Evolutionary conservation across 2,797 vertebrate genomes (phyloP).

Genomic region (Apogon talboti): DNA sequence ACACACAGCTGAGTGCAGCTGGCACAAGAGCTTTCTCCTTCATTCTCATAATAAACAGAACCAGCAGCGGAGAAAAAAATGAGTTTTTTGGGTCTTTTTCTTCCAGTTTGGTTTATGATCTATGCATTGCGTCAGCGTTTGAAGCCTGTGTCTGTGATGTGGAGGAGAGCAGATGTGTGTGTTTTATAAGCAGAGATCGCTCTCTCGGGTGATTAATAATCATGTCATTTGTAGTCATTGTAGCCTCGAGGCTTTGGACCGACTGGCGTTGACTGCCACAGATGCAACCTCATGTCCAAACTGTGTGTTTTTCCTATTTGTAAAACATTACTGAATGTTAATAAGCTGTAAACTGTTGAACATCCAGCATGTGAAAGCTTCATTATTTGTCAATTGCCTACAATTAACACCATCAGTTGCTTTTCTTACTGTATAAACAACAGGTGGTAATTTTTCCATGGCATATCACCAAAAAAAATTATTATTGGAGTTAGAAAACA

Average conservation of each 20-base stretch:
- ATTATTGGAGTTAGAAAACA: neutral
- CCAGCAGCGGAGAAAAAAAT: slow-evolving; percentile 64
- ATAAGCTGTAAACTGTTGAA: slow-evolving; percentile 13
- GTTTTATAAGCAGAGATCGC: slow-evolving; percentile 45
- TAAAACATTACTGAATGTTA: slow-evolving; percentile 9
- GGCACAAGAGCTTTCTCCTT: slow-evolving; percentile 46
- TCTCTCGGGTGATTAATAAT: slow-evolving; percentile 60
- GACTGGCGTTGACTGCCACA: slow-evolving; percentile 22
- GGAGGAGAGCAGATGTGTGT: slow-evolving; percentile 64
- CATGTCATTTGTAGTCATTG: slow-evolving; percentile 44
- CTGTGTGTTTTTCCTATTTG: neutral
- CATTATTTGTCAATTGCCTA: slow-evolving; percentile 10
- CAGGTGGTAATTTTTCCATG: neutral
- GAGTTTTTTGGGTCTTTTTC: slow-evolving; percentile 34
- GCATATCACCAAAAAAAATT: neutral
- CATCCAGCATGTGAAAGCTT: neutral
- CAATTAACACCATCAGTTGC: slow-evolving; percentile 14
- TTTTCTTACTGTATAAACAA: slow-evolving; percentile 14
- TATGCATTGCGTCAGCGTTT: slow-evolving; percentile 71
- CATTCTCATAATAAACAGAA: slow-evolving; percentile 70
- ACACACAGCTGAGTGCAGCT: slow-evolving; percentile 55
- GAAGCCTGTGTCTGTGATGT: slow-evolving; percentile 67
- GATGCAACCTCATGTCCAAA: slow-evolving; percentile 6
- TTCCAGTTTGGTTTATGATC: slow-evolving; percentile 61
- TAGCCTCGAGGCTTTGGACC: slow-evolving; percentile 15